phyloP scores from a whole-genome alignment of 2,113 vertebrate genomes.

The Oreotrochilus melanogaster region DNA sequence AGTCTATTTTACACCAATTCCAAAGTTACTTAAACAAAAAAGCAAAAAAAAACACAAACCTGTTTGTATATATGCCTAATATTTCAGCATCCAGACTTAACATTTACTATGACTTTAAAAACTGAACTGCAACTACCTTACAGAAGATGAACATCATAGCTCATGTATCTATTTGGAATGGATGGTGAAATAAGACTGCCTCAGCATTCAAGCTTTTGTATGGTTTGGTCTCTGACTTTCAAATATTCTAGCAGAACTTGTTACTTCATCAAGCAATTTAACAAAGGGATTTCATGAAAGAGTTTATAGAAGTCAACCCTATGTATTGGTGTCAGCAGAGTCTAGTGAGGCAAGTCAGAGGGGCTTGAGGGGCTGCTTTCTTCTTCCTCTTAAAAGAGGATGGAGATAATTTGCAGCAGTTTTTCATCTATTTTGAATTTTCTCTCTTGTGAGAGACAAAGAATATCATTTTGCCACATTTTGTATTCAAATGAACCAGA shows the following conservation, averaged over 20 bases:
- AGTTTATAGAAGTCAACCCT: background rate
- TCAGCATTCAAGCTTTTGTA: background rate
- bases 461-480: background rate
- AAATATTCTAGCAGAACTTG: background rate
- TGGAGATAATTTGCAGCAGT: background rate
- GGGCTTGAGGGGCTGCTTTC: background rate
- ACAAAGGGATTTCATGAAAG: background rate
- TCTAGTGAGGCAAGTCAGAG: background rate
- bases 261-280: background rate
- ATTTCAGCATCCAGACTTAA: background rate
- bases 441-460: background rate
- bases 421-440: background rate
- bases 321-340: background rate
- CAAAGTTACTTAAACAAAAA: background rate
- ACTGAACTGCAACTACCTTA: background rate
- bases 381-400: background rate
- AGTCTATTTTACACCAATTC: background rate
- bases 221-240: background rate
- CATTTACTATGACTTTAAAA: background rate
- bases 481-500: background rate
- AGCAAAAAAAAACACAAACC: background rate
- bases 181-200: background rate
- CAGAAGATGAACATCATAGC: background rate
- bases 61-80: background rate
- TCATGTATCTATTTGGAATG: background rate